Evolutionary conservation across 2,113 vertebrate species (phyloP), one percentile per base, ranked within the genome.

Genomic region (Lathamus discolor): DNA sequence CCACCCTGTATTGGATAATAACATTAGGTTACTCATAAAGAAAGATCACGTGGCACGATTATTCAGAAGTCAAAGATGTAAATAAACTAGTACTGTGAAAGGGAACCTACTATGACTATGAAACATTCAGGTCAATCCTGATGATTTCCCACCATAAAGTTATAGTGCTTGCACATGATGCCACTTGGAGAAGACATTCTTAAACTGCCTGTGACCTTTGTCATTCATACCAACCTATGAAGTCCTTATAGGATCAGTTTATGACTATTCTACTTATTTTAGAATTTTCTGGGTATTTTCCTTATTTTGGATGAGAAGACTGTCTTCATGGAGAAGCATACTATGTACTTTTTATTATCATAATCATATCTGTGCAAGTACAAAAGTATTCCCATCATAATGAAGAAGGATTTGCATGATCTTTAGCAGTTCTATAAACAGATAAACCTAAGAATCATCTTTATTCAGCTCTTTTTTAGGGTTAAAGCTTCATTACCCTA

Each of bases 1-100:
- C 69, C 74, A 95, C 83, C 25, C 66, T 84, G 31, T 79, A 93
- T 76, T 88, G 48, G 88, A 90, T 88, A 96, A 96, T 93, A 93
- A 68, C 39, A 33, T 94, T 81, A 89, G 23, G 64, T 54, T 86
- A 51, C 61, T 95, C n/a, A 73, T 66, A 94, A 91, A 88, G 82
- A 87, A 76, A 86, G 22, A 85, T 25, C 72, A 80, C 0, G 0
- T 87, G 48, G 49, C 35, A 74, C 7, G 15, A 33, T 92, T 79
- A 78, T 48, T 79, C 39, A 87, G 64, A 68, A 92, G 86, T 74
- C 83, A 92, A 78, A 84, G n/a, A 68, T 54, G 25, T 79, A 92
- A 93, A 87, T 89, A 72, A 82, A 88, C 52, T n/a, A 46, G 20
- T 37, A 72, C 35, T 62, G 41, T 73, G 80, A 81, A 88, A 83